Evolutionary conservation across 2,888 invertebrate species (phyloP).

Genomic region (Erannis defoliaria): DNA sequence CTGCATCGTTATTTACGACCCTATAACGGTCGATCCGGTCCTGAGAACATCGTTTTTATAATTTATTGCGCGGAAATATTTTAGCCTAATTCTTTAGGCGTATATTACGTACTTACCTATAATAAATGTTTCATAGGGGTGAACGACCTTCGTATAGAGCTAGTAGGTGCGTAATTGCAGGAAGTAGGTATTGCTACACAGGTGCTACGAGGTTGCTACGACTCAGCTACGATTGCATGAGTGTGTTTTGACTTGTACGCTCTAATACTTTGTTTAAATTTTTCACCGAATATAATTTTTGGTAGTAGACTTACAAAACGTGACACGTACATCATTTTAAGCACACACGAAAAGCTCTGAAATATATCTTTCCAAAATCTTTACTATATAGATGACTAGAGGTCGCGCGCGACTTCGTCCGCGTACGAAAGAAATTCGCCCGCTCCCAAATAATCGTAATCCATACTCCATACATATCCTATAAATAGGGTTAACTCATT

Average conservation of each 20-base stretch:
- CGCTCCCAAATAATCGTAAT: too few relatives aligned
- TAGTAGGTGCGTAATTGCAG: background rate
- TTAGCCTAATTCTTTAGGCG: constrained; percentile 72
- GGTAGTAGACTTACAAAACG: too few relatives aligned
- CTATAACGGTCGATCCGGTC: constrained; percentile 50
- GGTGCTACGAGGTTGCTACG: constrained; percentile 7
- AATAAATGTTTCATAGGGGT: constrained; percentile 69
- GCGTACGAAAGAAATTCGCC: too few relatives aligned
- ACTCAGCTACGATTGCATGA: background rate
- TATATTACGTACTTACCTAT: constrained; percentile 63
- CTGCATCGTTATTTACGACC: constrained; percentile 48
- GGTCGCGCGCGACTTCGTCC: too few relatives aligned
- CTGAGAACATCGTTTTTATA: constrained; percentile 61
- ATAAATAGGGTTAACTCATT: too few relatives aligned
- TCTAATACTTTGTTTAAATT: background rate
- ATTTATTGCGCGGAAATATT: constrained; percentile 75
- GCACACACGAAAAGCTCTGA: too few relatives aligned
- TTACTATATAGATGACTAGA: too few relatives aligned
- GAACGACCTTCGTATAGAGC: constrained; percentile 58
- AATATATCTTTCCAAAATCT: too few relatives aligned
- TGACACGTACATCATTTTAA: too few relatives aligned
- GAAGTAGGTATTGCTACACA: background rate
- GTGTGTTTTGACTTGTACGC: background rate
- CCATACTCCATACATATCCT: too few relatives aligned
- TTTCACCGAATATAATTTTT: too few relatives aligned